Base-by-base conservation (phyloP, 2,113 vertebrate genomes). In the Saguinus midas region DNA sequence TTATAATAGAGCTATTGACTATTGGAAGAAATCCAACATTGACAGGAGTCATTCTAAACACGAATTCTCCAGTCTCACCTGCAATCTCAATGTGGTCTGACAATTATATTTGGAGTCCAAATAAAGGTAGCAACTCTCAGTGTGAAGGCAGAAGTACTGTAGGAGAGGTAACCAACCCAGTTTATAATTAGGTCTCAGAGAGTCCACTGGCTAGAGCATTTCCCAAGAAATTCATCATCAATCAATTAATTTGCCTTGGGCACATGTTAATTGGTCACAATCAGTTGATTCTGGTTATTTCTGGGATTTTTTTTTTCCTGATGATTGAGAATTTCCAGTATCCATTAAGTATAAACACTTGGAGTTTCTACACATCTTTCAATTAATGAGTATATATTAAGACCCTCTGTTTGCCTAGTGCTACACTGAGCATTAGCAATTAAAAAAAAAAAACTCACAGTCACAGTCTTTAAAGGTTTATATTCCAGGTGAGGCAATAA, bases 71-170 rank as follows among this genome's bases (percentile, higher is more conserved):
- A 14, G 5, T 23, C 57, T 43, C 8, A 5, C 16, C 8, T 18
- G 52, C 27, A 32, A 3, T 14, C 72, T 55, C 32, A 16, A 0
- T 8, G 9, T 4, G 8, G 16, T 57, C n/a, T 35, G 84, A 27
- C 3, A 27, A 48, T 1, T 52, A 25, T 25, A 1, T 40, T 32
- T 11, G 6, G 12, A 14, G 10, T n/a, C 20, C 58, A 25, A 25
- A 76, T 14, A 29, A 17, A 66, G 3, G 37, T 3, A 4, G 18
- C 2, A 16, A 25, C 21, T 92, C 32, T 66, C 43, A 27, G 5
- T 25, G 13, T 20, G n/a, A n/a, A 17, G 23, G 29, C 0, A 61
- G 37, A 4, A 43, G 7, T 8, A 13, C 43, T 3, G 1, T n/a
- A 55, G 18, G 21, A 72, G 3, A 25, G 16, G 13, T 45, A 11